A percentile compares a stretch with the other conserved stretches of the same genome.
phyloP scores from a whole-genome alignment of 2,797 vertebrate species.

The Anniella stebbinsi region DNA sequence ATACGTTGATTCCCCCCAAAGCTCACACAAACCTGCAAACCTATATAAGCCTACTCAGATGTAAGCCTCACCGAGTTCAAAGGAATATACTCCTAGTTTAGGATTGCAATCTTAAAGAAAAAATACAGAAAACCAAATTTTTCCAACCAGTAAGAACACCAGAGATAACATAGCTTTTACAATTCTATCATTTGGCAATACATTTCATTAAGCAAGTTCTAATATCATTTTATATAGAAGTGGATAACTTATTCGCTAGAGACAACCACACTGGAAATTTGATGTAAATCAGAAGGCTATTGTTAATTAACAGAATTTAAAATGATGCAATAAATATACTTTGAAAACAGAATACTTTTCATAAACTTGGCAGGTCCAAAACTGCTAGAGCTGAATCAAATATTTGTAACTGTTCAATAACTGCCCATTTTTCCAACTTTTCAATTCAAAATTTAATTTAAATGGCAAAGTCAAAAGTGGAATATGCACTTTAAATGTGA shows the following conservation, averaged over 20 bases:
- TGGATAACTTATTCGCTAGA: not conserved
- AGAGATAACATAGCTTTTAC: constrained; percentile 38
- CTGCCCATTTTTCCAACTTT: not conserved
- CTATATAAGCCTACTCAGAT: too few species aligned
- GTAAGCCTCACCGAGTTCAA: too few species aligned
- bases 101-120: constrained; percentile 45
- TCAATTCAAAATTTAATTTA: not conserved
- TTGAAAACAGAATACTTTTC: not conserved
- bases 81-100: too few species aligned
- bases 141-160: constrained; percentile 51
- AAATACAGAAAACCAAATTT: constrained; percentile 53
- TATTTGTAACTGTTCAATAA: not conserved
- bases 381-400: not conserved
- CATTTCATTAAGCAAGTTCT: constrained; percentile 61
- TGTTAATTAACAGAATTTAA: too few species aligned
- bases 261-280: not conserved
- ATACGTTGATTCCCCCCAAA: constrained; percentile 35
- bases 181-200: constrained; percentile 42
- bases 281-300: not conserved
- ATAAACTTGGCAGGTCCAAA: not conserved
- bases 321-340: too few species aligned
- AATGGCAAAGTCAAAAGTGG: not conserved
- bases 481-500: too few species aligned
- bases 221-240: constrained; percentile 47
- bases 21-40: constrained; percentile 5